A percentile compares a stretch with the other conserved stretches of the same genome.
Evolutionary conservation across 2,113 vertebrate species (phyloP).

Genomic region (Rousettus leschenaultii): DNA sequence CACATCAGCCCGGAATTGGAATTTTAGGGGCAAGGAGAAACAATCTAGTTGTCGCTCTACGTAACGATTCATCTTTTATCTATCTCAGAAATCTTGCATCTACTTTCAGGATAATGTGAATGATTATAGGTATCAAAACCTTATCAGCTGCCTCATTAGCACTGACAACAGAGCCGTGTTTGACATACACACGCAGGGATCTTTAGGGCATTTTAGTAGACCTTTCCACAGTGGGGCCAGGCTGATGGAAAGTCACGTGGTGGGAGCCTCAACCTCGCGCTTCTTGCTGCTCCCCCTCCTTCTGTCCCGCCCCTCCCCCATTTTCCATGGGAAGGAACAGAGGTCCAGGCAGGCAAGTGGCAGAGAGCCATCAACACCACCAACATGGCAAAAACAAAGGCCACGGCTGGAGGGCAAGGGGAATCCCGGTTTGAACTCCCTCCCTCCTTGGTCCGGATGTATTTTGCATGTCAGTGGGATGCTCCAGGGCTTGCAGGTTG

Average conservation of each 20-base stretch:
- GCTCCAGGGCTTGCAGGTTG: not conserved
- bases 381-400: not conserved
- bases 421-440: too few relatives aligned
- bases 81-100: not conserved
- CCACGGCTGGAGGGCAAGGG: not conserved
- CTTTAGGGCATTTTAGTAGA: not conserved
- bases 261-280: not conserved
- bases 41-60: not conserved
- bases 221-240: not conserved
- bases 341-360: not conserved
- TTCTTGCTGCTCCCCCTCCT: not conserved
- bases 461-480: not conserved
- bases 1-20: not conserved
- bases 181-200: not conserved
- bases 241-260: not conserved
- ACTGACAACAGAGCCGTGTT: not conserved
- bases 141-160: not conserved
- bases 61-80: not conserved
- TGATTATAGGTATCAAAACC: not conserved
- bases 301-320: not conserved
- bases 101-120: not conserved
- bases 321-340: not conserved
- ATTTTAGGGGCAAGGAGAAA: not conserved
- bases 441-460: not conserved
- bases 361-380: not conserved